A percentile compares a stretch with the other conserved stretches of the same genome.
phyloP scores from a whole-genome alignment of 2,113 vertebrate genomes.

The Diglossa brunneiventris region DNA sequence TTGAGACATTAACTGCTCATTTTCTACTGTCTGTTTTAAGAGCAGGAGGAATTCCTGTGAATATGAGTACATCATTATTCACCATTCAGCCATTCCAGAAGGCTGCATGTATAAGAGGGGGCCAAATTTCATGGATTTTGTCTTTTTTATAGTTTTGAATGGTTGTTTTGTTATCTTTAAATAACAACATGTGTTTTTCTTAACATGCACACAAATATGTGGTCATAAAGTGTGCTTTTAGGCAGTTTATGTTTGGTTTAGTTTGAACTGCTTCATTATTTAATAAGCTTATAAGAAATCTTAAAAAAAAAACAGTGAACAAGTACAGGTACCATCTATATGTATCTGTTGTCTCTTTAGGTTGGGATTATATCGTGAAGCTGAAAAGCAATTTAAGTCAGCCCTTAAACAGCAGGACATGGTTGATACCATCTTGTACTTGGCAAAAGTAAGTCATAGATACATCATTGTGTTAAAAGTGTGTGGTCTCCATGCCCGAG shows the following conservation, averaged over 20 bases:
- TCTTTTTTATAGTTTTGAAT: neutral
- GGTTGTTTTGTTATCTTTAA: neutral
- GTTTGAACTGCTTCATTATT: neutral
- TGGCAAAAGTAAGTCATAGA: conserved; percentile 87
- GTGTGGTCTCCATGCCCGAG: neutral
- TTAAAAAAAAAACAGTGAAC: fast-evolving
- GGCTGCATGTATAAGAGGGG: neutral
- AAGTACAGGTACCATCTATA: neutral
- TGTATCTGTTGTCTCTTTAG: conserved; percentile 56
- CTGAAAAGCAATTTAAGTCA: conserved; percentile 96
- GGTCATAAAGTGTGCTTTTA: neutral
- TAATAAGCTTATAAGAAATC: neutral
- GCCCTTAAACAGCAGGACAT: conserved; percentile 93
- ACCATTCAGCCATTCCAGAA: neutral
- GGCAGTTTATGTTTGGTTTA: neutral
- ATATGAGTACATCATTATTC: neutral
- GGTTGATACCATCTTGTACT: conserved; percentile 91
- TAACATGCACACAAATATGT: neutral
- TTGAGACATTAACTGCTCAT: neutral
- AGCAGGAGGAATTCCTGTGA: neutral
- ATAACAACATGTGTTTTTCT: neutral
- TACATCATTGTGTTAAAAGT: neutral
- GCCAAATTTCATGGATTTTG: neutral
- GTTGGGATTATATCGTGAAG: conserved; percentile 91
- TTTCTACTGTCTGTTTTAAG: neutral